Percentiles rank a stretch among this genome's conserved stretches.
Conservation (phyloP, 2,797 vertebrate genomes). For the Cottoperca gobio region DNA sequence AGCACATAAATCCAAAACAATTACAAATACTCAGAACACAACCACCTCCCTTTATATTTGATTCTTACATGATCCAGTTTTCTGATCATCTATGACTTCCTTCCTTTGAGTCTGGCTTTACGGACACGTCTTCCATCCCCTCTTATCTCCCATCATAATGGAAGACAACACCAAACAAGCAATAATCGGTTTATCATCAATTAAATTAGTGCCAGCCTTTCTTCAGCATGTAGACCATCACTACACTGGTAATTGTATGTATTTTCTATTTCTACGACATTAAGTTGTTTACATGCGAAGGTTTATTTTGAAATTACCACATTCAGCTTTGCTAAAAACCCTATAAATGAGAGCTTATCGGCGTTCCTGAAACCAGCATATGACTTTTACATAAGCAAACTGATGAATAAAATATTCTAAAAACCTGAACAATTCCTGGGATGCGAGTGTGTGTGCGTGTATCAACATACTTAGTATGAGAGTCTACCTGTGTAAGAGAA, state of each 20-base stretch:
- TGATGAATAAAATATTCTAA: background rate
- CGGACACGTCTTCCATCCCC: background rate
- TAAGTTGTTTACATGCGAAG: background rate
- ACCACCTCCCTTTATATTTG: background rate
- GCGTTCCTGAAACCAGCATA: background rate
- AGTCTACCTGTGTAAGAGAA: conserved; percentile 6
- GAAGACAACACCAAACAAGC: background rate
- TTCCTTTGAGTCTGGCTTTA: no score
- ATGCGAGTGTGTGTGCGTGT: background rate
- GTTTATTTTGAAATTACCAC: background rate
- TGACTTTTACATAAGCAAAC: background rate
- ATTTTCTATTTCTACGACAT: background rate
- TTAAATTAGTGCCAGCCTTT: background rate
- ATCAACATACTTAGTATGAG: background rate
- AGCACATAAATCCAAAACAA: background rate
- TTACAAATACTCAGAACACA: background rate
- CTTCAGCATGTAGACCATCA: background rate
- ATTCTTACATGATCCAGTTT: background rate
- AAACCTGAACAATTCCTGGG: background rate
- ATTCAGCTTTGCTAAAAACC: background rate
- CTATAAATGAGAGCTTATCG: background rate
- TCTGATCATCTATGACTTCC: no score
- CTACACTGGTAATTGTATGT: background rate
- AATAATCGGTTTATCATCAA: background rate
- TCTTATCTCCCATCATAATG: background rate